Conservation (phyloP, 1,140 invertebrate species). For the Tribolium madens region DNA sequence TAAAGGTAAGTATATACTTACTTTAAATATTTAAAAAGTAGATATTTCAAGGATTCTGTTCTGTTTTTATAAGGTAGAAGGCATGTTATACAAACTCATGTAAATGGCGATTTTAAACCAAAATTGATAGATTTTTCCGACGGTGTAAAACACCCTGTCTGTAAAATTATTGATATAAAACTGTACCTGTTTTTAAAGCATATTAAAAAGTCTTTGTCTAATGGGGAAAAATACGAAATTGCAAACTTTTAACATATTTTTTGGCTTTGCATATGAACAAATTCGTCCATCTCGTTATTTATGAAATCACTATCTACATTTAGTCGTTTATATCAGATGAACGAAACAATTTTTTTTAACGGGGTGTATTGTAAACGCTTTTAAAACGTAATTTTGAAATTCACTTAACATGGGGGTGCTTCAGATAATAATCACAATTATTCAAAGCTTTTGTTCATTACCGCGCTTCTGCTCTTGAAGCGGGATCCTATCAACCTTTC, state of each 20-base stretch:
- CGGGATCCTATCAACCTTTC: slow-evolving; percentile 2
- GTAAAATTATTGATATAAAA: too few relatives aligned
- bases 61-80: too few relatives aligned
- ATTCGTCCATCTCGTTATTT: neutral
- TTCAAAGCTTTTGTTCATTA: slow-evolving; percentile 35
- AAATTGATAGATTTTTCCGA: too few relatives aligned
- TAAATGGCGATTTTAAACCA: too few relatives aligned
- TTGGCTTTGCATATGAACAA: neutral
- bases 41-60: too few relatives aligned
- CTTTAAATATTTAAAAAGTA: too few relatives aligned
- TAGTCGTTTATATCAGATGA: slow-evolving; percentile 2
- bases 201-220: too few relatives aligned
- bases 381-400: slow-evolving; percentile 28
- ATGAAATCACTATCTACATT: neutral
- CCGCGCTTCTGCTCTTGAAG: neutral
- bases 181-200: too few relatives aligned
- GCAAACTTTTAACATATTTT: neutral
- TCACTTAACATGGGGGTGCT: slow-evolving; percentile 18
- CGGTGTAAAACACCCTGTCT: too few relatives aligned
- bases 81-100: too few relatives aligned
- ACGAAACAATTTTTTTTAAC: slow-evolving; percentile 7
- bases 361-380: slow-evolving; percentile 3
- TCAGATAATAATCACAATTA: slow-evolving; percentile 32
- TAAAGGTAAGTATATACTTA: too few relatives aligned
- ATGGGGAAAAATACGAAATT: neutral